Evolutionary conservation across 1,140 invertebrate genomes (phyloP), one percentile per base, ranked within the genome.

Genomic region (Anastrepha obliqua): DNA sequence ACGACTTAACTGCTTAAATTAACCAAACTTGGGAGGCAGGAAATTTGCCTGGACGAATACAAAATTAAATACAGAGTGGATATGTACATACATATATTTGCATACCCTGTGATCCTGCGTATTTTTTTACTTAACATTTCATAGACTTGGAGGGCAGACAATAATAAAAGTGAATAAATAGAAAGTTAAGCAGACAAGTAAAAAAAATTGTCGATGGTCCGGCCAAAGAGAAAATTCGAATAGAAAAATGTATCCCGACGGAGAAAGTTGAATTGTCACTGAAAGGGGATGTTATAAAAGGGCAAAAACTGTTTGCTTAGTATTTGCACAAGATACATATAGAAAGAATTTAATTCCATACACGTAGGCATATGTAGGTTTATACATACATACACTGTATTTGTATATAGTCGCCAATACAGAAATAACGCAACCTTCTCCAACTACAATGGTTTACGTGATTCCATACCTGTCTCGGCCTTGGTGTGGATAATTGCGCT

Each of bases 81-180:
- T 5, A 65, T 39, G 9, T 65, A 65, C 29, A 7, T 39, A 39
- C 29, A 8, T 65, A 65, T 8, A 65, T 58, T 58, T 65, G 11
- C 17, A 65, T 65, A 20, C 8, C 39, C 39, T 67, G 65, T 67
- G 65, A 67, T 67, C 65, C 65, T 11, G 65, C 65, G 29, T 67
- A 67, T 67, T 67, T 42, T 3, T 42, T 67, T 67, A 20, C 47
- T 20, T 60, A 29, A 13, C 85, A 85, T 17, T 60, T 42, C 58
- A 59, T 8, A 85, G 39, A 60, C 55, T 85, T 59, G 29, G 85
- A 39, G 39, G 42, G 39, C 85, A 86, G 58, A 86, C 85, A 62
- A 17, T 86, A 60, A 47, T 42, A 39, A 86, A 62, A 39, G 81
- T 29, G 81, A 85, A 29, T 29, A 1, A 29, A 59, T 85, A 59